Percentiles rank a stretch among this genome's conserved stretches.
phyloP scores from a whole-genome alignment of 2,797 vertebrate species.

The Trachurus trachurus region DNA sequence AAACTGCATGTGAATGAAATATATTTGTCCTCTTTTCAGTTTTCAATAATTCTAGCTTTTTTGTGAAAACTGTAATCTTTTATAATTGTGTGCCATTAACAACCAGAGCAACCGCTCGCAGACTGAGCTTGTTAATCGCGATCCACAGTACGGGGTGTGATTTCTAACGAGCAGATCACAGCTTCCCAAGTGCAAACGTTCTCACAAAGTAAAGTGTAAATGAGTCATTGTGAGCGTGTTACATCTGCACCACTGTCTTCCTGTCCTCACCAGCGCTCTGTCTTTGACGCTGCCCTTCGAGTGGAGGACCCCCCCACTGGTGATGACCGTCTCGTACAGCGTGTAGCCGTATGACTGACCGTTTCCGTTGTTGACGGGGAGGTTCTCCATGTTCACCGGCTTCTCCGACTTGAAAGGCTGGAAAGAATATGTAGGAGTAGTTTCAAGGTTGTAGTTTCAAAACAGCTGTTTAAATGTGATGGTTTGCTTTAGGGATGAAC shows the following conservation, averaged over 20 bases:
- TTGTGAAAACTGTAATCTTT: no score
- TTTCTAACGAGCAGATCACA: conserved; percentile 34
- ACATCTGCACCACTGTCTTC: background rate
- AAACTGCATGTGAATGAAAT: background rate
- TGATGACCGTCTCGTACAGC: conserved; percentile 91
- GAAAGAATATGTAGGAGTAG: background rate
- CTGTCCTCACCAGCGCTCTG: conserved; percentile 89
- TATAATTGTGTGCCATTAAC: conserved; percentile 7
- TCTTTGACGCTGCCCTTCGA: conserved; percentile 88
- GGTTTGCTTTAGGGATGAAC: background rate
- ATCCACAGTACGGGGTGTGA: conserved; percentile 52
- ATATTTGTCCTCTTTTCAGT: background rate
- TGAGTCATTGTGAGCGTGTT: conserved; percentile 1
- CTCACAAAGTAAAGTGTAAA: conserved; percentile 26
- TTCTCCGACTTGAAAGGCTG: conserved; percentile 87
- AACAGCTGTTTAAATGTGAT: background rate
- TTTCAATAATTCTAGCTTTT: background rate
- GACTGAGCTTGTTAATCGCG: conserved; percentile 28
- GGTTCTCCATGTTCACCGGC: conserved; percentile 94
- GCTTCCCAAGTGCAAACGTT: conserved; percentile 20
- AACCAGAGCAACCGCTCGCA: conserved; percentile 38
- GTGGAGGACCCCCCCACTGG: conserved; percentile 86
- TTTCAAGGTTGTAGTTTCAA: background rate
- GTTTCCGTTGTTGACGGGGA: conserved; percentile 88
- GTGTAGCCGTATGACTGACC: conserved; percentile 94